These are phyloP conservation scores for Aquatica leii DNA, from an alignment of 2,888 invertebrate species.

Conservation along the genomic window DNA sequence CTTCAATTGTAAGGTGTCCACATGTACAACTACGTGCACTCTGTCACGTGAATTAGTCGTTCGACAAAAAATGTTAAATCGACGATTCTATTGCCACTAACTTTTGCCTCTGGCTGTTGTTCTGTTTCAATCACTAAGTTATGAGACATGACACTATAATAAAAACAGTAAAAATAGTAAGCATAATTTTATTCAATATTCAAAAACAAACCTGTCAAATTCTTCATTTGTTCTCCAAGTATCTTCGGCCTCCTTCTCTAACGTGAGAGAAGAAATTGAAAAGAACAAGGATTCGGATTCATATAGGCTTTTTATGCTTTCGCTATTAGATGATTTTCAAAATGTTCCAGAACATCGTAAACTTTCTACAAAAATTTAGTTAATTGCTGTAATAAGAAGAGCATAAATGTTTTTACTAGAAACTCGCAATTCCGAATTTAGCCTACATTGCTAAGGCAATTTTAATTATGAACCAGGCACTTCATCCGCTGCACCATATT, in stretches of 20 bases:
- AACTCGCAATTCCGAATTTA: not conserved
- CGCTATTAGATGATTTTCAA: conserved; percentile 43
- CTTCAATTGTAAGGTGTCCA: conserved; percentile 1
- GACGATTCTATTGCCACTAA: not conserved
- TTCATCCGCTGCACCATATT: not conserved
- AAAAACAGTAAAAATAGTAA: not conserved
- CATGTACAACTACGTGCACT: conserved; percentile 4
- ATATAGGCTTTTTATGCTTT: conserved; percentile 49
- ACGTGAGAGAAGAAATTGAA: not conserved
- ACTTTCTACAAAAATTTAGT: conserved; percentile 2
- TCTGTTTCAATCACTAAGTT: no score
- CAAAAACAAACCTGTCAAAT: not conserved
- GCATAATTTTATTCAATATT: not conserved
- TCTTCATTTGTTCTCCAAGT: not conserved
- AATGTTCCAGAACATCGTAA: conserved; percentile 40
- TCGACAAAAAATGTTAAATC: not conserved
- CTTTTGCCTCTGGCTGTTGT: not conserved
- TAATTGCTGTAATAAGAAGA: not conserved
- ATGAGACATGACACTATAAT: no score
- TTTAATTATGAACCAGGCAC: not conserved
- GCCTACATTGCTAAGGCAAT: not conserved
- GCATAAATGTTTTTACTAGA: not conserved
- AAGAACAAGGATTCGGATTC: conserved; percentile 45
- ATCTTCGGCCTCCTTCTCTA: not conserved
- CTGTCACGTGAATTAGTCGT: not conserved